These are phyloP conservation scores for Pica pica DNA, from an alignment of 2,113 vertebrate genomes.

Conservation along the genomic window DNA sequence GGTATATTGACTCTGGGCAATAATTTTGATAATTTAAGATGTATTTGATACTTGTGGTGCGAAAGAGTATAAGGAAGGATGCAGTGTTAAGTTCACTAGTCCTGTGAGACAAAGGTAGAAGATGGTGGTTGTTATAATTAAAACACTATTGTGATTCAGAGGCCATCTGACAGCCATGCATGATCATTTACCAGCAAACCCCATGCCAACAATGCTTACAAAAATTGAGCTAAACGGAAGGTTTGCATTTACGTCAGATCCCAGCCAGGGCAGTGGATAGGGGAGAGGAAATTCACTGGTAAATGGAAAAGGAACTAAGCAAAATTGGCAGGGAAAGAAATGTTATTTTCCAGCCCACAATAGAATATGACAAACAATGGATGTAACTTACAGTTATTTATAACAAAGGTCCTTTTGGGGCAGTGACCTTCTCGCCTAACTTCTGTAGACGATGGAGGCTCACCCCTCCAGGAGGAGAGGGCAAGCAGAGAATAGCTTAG, in stretches of 20 bases:
- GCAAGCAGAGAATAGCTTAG: background rate
- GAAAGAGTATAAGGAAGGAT: background rate
- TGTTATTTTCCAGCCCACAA: conserved; percentile 29
- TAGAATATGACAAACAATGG: conserved; percentile 54
- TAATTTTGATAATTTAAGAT: background rate
- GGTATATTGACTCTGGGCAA: background rate
- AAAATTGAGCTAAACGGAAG: background rate
- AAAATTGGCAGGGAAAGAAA: conserved; percentile 28
- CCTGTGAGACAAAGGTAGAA: background rate
- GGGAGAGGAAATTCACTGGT: conserved; percentile 17
- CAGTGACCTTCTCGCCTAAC: background rate
- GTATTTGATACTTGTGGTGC: background rate
- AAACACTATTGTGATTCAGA: conserved; percentile 1
- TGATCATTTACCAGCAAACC: background rate
- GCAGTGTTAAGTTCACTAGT: background rate
- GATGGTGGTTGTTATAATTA: background rate
- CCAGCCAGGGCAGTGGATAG: background rate
- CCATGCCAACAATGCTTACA: conserved; percentile 1
- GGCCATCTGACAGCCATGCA: background rate
- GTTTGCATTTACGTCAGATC: conserved; percentile 28
- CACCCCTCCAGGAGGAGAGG: background rate
- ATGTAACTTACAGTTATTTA: conserved; percentile 40
- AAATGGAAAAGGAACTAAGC: conserved; percentile 44
- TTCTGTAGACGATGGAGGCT: background rate
- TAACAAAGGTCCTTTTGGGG: conserved; percentile 14